Evolutionary conservation across 2,888 invertebrate species (phyloP).

Genomic region (Dasysyrphus albostriatus): DNA sequence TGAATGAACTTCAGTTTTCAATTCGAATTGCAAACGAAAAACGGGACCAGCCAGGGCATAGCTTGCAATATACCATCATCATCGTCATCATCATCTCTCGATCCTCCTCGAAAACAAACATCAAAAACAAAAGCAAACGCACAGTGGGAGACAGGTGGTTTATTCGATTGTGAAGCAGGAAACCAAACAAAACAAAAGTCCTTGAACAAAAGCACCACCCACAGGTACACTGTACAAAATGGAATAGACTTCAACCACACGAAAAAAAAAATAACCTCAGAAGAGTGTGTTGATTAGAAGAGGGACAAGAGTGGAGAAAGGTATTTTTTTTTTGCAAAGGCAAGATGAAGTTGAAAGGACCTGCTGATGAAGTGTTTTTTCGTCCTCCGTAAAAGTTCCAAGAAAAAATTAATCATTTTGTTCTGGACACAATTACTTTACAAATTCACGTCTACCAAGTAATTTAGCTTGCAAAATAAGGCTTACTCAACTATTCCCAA

Average conservation of each 20-base stretch:
- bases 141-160: slow-evolving; percentile 15
- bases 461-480: too few species aligned
- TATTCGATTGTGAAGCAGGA: slow-evolving; percentile 36
- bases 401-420: too few species aligned
- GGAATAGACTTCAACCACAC: slow-evolving; percentile 33
- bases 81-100: background rate
- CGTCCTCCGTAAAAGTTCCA: too few species aligned
- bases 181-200: slow-evolving; percentile 47
- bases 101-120: slow-evolving; percentile 48
- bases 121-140: slow-evolving; percentile 47
- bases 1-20: slow-evolving; percentile 54
- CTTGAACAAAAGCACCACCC: slow-evolving; percentile 52
- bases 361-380: background rate
- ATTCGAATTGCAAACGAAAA: slow-evolving; percentile 47
- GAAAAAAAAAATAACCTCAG: slow-evolving; percentile 10
- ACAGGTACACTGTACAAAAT: slow-evolving; percentile 48
- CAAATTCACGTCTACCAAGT: too few species aligned
- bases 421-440: too few species aligned
- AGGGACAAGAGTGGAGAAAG: slow-evolving; percentile 37
- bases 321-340: background rate
- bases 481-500: too few species aligned
- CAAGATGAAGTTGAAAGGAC: background rate
- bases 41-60: slow-evolving; percentile 21
- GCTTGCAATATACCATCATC: slow-evolving; percentile 10
- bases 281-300: slow-evolving; percentile 53